Evolutionary conservation across 1,140 invertebrate genomes (phyloP), one percentile per base, ranked within the genome.

Genomic region (Bombus pyrosoma): DNA sequence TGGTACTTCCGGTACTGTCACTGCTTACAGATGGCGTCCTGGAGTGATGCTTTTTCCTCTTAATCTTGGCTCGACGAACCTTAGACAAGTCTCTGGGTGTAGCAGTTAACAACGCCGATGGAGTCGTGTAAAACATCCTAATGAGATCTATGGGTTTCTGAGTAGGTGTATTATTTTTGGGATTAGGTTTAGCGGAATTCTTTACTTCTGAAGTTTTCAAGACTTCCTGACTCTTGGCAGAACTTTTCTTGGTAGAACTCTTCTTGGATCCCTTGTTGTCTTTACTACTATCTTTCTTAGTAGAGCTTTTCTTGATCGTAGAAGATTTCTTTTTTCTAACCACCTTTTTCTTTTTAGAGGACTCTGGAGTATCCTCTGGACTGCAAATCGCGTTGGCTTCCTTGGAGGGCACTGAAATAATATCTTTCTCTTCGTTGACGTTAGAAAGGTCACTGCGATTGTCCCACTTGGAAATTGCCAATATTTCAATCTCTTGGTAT

Each of bases 101-200:
- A 0, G 95, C 95, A 0, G 95, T 95, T 12, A 95, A 66, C 39
- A 95, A 82, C 18, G 93, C 93, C 6, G 93, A 91, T 0, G 95
- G 95, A 0, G 95, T 95, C 0, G 93, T 95, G 32, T 95, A 95
- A 79, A 95, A 95, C 78, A 95, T 93, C 73, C 92, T 95, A 9
- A 93, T 90, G 13, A 95, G 88, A 81, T 95, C 95, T 1, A 93
- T 43, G 0, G 95, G 95, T 28, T 93, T 87, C 66, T 93, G 93
- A 37, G 85, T 91, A 0, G 93, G 91, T 2, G 85, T 62, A 59
- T 85, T 87, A 37, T 90, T 93, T 13, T 85, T 86, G 32, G 53
- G 92, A 69, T 77, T 90, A 0, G 76, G 62, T 18, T 81, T 91
- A 3, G 89, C 73, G 34, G 87, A 82, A 82, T 66, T 47, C 82